Evolutionary conservation across 2,797 vertebrate species (phyloP), one percentile per base, ranked within the genome.

Genomic region (Halcyon leucocephala): DNA sequence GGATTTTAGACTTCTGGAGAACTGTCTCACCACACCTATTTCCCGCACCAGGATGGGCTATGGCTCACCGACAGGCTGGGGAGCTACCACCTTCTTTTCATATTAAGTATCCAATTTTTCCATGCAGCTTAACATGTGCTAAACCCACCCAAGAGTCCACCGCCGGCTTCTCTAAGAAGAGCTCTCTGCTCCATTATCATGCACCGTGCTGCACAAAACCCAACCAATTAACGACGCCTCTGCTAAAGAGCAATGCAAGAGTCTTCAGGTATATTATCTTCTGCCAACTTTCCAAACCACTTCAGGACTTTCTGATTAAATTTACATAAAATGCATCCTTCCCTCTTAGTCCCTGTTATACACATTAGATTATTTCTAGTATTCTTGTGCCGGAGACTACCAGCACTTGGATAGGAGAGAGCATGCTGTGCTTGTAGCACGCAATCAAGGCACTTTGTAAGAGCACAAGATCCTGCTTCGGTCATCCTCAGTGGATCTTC

Each of bases 261-360:
- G 25, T n/a, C 83, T 77, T 77, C 86, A 83, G 77, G 48, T 84
- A 55, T 24, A 82, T 88, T 79, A 41, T 15, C 66, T 82, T 89
- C 95, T 12, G 24, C 67, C 74, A 92, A 89, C 78, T 87, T 96
- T 77, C 28, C 81, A 19, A 94, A 74, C 39, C 81, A 87, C 92
- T 93, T 96, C 95, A 97, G 64, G 67, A 77, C 70, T 77, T 96
- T 90, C 92, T 97, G 93, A 96, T 96, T 96, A 97, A 95, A 96
- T 96, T 94, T 97, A 82, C 93, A 95, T 95, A 96, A 95, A 90
- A 94, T 37, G 64, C 81, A 94, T 94, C 86, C 83, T 93, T 91
- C 71, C 70, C 26, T 92, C 92, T 89, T 80, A 42, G 33, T 94
- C 84, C 39, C 55, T 28, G 83, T 64, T 74, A 64, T 5, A 93